A percentile compares a stretch with the other conserved stretches of the same genome.
Evolutionary conservation across 2,113 vertebrate species (phyloP).

Genomic region (Microcebus tavaratra): DNA sequence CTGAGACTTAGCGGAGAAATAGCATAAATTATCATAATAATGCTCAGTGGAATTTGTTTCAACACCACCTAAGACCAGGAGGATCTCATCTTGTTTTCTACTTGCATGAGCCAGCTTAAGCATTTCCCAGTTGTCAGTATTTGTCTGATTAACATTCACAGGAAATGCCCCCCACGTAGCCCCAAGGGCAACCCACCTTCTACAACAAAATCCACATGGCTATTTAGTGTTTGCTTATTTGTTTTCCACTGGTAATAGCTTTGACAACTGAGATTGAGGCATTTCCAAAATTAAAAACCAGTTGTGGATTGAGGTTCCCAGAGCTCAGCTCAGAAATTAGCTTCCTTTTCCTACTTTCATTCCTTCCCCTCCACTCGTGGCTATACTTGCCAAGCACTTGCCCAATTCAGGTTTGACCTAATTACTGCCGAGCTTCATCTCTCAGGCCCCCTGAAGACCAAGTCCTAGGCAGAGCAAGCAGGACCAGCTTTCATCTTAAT

Average conservation of each 20-base stretch:
- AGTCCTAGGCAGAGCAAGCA: neutral
- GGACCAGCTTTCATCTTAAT: neutral
- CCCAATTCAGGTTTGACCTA: neutral
- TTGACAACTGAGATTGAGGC: neutral
- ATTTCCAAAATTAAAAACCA: constrained; percentile 35
- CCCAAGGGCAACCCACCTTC: neutral
- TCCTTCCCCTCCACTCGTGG: neutral
- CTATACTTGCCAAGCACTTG: neutral
- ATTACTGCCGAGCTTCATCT: neutral
- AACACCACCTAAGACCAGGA: neutral
- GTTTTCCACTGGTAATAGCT: constrained; percentile 6
- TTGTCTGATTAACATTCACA: constrained; percentile 1
- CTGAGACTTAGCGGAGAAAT: neutral
- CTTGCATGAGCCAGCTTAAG: neutral
- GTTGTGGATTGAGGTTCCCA: neutral
- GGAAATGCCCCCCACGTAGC: neutral
- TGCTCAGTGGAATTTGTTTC: constrained; percentile 41
- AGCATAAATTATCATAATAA: neutral
- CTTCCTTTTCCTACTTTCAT: neutral
- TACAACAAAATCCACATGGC: neutral
- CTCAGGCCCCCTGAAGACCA: neutral
- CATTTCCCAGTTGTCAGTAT: constrained; percentile 31
- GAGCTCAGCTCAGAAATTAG: neutral
- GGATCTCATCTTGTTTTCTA: neutral
- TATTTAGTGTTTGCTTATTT: constrained; percentile 27